phyloP scores from a whole-genome alignment of 2,888 invertebrate species.

The Brassicogethes aeneus region DNA sequence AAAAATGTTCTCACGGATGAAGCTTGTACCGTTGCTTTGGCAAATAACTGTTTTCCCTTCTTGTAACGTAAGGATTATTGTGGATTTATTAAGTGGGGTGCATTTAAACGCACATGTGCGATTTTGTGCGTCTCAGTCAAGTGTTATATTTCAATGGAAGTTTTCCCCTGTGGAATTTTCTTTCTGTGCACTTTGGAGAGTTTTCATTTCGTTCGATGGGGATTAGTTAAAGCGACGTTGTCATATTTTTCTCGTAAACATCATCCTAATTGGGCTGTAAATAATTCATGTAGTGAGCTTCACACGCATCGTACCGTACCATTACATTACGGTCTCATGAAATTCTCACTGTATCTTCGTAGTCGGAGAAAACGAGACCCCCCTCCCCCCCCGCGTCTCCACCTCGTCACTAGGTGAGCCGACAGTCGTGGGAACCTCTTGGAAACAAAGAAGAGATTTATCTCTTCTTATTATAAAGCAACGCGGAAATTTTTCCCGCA shows the following conservation, averaged over 20 bases:
- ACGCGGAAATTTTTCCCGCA: background rate
- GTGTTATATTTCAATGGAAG: background rate
- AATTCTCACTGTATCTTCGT: too few species aligned
- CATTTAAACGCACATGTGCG: background rate
- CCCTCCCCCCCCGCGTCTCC: too few species aligned
- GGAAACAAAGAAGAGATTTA: background rate
- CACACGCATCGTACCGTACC: background rate
- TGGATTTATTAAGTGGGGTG: background rate
- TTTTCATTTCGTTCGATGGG: too few species aligned
- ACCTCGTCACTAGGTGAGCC: background rate
- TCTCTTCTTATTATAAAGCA: background rate
- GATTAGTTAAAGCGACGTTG: too few species aligned
- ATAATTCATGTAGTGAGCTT: background rate
- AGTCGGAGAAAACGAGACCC: too few species aligned
- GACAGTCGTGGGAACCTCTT: background rate
- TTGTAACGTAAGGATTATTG: background rate
- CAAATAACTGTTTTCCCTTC: background rate
- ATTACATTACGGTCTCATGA: too few species aligned
- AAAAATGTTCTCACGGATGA: background rate
- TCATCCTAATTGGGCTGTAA: background rate
- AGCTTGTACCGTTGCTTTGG: background rate
- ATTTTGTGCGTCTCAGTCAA: background rate
- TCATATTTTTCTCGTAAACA: too few species aligned
- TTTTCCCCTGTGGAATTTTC: background rate
- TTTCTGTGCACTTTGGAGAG: background rate